Evolutionary conservation across 1,140 invertebrate species (phyloP).

Genomic region (Geopemphigus sp.): DNA sequence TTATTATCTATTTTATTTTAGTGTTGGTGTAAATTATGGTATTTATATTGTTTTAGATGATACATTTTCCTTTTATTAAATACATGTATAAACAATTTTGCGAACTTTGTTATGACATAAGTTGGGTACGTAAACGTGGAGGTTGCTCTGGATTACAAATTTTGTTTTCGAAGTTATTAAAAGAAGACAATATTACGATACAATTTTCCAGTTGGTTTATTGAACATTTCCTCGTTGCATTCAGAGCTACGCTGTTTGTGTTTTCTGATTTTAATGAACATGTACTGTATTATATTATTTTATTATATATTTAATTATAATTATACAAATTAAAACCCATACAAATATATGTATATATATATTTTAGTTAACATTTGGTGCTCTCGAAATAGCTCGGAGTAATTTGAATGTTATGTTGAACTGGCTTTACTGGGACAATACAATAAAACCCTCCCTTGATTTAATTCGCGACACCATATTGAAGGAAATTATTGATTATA

Average conservation of each 20-base stretch:
- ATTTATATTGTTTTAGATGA: conserved; percentile 10
- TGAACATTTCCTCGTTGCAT: conserved; percentile 1
- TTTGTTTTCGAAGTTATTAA: conserved; percentile 14
- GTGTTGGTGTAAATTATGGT: not conserved
- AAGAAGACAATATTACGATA: not conserved
- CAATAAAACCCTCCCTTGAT: not conserved
- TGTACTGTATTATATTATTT: conserved; percentile 3
- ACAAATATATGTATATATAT: not conserved
- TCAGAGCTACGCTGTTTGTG: conserved; percentile 27
- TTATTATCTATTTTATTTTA: not conserved
- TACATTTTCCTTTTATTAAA: conserved; percentile 14
- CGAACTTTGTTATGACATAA: conserved; percentile 26
- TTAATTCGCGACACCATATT: not conserved
- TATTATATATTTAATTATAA: not conserved
- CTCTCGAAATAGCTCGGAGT: not conserved
- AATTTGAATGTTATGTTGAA: conserved; percentile 10
- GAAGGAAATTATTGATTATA: not conserved
- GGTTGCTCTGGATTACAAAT: conserved; percentile 13
- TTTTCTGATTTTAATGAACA: conserved; percentile 14
- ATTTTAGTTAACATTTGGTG: conserved; percentile 43
- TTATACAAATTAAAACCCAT: too few relatives aligned
- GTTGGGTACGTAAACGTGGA: conserved; percentile 35
- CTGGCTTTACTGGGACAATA: conserved; percentile 3
- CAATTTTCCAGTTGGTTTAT: conserved; percentile 33
- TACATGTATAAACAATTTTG: conserved; percentile 24